Evolutionary conservation across 2,888 invertebrate species (phyloP).

Genomic region (Phymatocera aterrima): DNA sequence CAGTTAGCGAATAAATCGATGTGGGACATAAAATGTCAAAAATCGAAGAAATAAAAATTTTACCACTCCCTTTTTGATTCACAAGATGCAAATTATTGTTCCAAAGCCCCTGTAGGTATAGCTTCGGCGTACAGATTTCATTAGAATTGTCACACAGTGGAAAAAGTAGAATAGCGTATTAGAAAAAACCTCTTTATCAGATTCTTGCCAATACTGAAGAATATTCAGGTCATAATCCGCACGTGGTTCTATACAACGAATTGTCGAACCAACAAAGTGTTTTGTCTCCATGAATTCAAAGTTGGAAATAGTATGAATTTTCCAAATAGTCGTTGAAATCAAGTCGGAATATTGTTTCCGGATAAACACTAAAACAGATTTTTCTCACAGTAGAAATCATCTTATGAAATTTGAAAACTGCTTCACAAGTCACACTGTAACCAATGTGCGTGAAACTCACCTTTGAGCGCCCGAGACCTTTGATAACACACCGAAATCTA

Average conservation of each 20-base stretch:
- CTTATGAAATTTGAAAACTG: no score
- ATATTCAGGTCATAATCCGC: not conserved
- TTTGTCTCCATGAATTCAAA: not conserved
- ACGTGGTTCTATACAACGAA: not conserved
- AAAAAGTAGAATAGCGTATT: not conserved
- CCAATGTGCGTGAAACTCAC: not conserved
- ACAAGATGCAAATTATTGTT: slow-evolving; percentile 4
- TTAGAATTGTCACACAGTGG: not conserved
- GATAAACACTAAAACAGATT: no score
- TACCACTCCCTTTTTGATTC: not conserved
- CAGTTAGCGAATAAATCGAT: not conserved
- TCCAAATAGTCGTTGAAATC: not conserved
- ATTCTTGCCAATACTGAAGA: not conserved
- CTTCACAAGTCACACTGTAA: no score
- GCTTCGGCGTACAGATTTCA: not conserved
- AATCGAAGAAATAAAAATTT: not conserved
- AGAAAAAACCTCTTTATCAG: not conserved
- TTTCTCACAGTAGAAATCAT: no score
- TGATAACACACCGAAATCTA: no score
- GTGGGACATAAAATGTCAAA: not conserved
- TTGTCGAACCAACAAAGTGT: not conserved
- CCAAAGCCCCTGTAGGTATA: not conserved
- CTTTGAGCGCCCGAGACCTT: not conserved
- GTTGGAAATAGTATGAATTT: not conserved
- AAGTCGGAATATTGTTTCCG: not conserved